These are phyloP conservation scores for Oryzias woworae DNA, from an alignment of 2,113 vertebrate genomes.

Conservation along the genomic window DNA sequence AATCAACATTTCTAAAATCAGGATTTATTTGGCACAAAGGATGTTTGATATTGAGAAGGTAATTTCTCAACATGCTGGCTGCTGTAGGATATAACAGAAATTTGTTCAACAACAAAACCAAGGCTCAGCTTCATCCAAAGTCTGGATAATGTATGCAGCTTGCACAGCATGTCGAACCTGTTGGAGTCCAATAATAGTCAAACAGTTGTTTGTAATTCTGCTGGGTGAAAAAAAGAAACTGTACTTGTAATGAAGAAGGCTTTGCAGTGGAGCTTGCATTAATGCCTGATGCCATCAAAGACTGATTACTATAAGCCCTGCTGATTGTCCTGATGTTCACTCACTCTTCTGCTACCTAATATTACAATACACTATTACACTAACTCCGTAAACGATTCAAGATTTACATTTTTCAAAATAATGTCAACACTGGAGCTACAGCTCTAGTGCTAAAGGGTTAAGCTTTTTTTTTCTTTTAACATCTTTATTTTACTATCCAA, in stretches of 20 bases:
- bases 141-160: slow-evolving; percentile 17
- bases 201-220: slow-evolving; percentile 63
- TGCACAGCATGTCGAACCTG: slow-evolving; percentile 51
- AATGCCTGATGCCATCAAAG: slow-evolving; percentile 65
- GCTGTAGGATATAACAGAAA: slow-evolving; percentile 12
- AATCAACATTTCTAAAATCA: slow-evolving; percentile 23
- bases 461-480: no score
- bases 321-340: slow-evolving; percentile 61
- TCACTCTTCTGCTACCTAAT: slow-evolving; percentile 39
- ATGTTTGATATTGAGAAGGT: background rate
- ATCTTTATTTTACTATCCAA: no score
- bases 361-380: background rate
- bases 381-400: no score
- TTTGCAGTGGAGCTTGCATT: slow-evolving; percentile 46
- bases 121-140: slow-evolving; percentile 13
- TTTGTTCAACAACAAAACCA: slow-evolving; percentile 25
- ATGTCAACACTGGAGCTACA: no score
- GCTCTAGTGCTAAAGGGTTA: no score
- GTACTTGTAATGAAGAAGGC: slow-evolving; percentile 46
- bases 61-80: background rate
- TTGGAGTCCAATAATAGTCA: slow-evolving; percentile 64
- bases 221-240: slow-evolving; percentile 36
- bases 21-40: slow-evolving; percentile 3
- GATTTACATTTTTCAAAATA: no score
- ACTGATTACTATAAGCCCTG: slow-evolving; percentile 56